A percentile compares a stretch with the other conserved stretches of the same genome.
Conservation (phyloP, 1,140 invertebrate species). For the Kradibia gibbosae region DNA sequence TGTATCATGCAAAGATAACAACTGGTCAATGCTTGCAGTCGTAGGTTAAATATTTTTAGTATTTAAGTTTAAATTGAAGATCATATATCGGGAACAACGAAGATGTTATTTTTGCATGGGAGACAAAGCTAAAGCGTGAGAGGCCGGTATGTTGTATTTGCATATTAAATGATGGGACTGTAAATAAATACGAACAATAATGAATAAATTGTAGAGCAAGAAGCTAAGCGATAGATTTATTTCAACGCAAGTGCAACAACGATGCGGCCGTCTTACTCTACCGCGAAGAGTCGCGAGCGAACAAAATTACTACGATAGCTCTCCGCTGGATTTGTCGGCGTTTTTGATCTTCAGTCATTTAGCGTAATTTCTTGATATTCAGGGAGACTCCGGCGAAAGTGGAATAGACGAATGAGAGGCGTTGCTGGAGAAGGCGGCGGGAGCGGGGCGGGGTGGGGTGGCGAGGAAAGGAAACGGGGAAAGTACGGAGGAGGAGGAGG, state of each 20-base stretch:
- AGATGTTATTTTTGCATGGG: too few relatives aligned
- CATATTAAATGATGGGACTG: too few relatives aligned
- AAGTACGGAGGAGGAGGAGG: background rate
- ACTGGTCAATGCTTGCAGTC: too few relatives aligned
- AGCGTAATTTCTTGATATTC: constrained; percentile 70
- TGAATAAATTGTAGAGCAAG: background rate
- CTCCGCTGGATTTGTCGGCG: constrained; percentile 72
- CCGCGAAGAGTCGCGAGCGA: constrained; percentile 72
- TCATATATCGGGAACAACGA: too few relatives aligned
- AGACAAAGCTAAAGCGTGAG: too few relatives aligned
- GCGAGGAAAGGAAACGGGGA: background rate
- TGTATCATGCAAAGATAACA: too few relatives aligned
- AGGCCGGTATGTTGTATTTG: too few relatives aligned
- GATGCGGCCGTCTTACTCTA: constrained; percentile 69
- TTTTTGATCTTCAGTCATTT: constrained; percentile 72
- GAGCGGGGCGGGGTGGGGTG: background rate
- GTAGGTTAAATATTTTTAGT: too few relatives aligned
- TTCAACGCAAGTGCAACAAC: constrained; percentile 1
- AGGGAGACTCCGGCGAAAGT: constrained; percentile 59
- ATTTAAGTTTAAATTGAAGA: too few relatives aligned
- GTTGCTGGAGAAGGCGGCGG: background rate
- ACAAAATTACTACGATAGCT: constrained; percentile 74
- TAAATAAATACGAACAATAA: too few relatives aligned
- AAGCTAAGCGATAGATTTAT: background rate
- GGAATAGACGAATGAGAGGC: constrained; percentile 41